A percentile compares a stretch with the other conserved stretches of the same genome.
Evolutionary conservation across 2,113 vertebrate genomes (phyloP).

Genomic region (Amblyornis subalaris): DNA sequence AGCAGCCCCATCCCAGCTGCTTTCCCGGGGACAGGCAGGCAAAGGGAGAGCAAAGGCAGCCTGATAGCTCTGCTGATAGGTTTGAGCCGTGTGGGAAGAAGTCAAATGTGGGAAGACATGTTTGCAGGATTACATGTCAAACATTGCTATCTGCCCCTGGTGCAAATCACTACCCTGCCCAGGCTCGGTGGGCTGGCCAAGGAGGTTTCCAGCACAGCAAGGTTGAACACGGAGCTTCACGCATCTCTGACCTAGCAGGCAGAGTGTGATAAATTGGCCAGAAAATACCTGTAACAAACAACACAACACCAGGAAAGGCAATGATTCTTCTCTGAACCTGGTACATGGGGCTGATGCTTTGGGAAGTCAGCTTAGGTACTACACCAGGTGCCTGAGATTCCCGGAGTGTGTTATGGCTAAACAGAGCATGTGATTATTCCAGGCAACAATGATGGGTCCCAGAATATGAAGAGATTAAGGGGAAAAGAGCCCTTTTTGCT

Average conservation of each 20-base stretch:
- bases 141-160: neutral
- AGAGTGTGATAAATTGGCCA: neutral
- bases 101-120: neutral
- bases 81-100: neutral
- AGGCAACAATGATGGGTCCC: neutral
- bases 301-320: neutral
- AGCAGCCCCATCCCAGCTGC: fast-evolving
- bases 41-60: neutral
- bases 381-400: neutral
- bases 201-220: neutral
- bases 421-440: neutral
- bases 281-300: neutral
- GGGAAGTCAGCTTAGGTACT: neutral
- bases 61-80: neutral
- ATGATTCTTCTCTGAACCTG: neutral
- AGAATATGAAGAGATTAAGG: neutral
- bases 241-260: neutral
- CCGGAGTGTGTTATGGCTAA: neutral
- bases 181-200: fast-evolving
- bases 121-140: neutral
- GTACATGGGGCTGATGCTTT: neutral
- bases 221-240: neutral
- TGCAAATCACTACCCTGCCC: neutral
- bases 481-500: neutral
- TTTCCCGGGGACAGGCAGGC: neutral